Evolutionary conservation across 2,888 invertebrate genomes (phyloP), one percentile per base, ranked within the genome.

Genomic region (Sminthurinus aureus): DNA sequence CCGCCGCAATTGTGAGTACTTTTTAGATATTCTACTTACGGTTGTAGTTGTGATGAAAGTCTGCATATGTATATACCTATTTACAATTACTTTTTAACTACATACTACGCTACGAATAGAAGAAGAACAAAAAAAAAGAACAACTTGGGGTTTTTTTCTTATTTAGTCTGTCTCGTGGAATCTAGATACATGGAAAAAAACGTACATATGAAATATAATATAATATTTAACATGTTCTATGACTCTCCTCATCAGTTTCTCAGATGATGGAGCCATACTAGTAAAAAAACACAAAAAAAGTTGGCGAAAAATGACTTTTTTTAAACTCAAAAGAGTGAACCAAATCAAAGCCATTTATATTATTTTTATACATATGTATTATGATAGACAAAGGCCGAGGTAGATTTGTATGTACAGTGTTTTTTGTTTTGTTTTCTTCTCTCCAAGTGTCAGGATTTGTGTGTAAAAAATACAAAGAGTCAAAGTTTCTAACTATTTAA

Each of bases 371-470:
- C n/a, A n/a, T n/a, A n/a, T n/a, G n/a, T 18, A 24, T 24, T 71
- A 18, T 71, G 6, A 4, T n/a, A 71, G n/a, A n/a, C n/a, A n/a
- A n/a, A n/a, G n/a, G n/a, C 71, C 6, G n/a, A n/a, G 13, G 22
- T 13, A 13, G 13, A 24, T 71, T 71, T 71, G 38, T 1, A 18
- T 71, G 71, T 71, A 71, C n/a, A 71, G 71, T 71, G 71, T 71
- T 71, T 71, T 71, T 71, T 71, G 0, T 15, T 38, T 38, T 38
- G 38, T 38, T 38, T 38, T 38, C 38, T 4, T 38, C 6, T 38
- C 38, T 38, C 38, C 38, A 38, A 38, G 38, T 38, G 38, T 6
- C 12, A 71, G 12, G 24, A 24, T 71, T 71, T 71, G 20, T 71
- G n/a, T 20, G 1, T 15, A 71, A 20, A 71, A 12, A 9, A 69